Evolutionary conservation across 2,113 vertebrate genomes (phyloP).

Genomic region (Salvator merianae): DNA sequence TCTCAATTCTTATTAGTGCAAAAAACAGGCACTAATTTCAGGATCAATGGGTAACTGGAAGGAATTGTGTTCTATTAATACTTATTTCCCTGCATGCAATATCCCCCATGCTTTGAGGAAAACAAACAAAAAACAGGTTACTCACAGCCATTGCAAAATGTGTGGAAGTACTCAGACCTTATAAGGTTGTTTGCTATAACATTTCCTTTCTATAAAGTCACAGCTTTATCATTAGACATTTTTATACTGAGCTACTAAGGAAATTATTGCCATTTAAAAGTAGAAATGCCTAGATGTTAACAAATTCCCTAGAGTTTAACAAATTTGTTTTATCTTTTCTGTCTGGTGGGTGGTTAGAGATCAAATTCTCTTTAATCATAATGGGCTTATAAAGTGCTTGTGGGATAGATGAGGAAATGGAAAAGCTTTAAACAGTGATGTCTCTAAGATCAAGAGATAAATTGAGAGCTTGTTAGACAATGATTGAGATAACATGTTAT

Average conservation of each 20-base stretch:
- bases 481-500: slow-evolving; percentile 59
- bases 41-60: not conserved
- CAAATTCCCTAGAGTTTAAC: slow-evolving; percentile 48
- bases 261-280: slow-evolving; percentile 49
- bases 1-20: not conserved
- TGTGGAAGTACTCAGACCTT: not conserved
- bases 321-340: slow-evolving; percentile 61
- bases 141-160: not conserved
- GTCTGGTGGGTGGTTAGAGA: slow-evolving; percentile 54
- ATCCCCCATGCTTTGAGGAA: not conserved
- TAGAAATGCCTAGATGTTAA: not conserved
- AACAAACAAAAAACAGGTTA: not conserved
- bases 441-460: slow-evolving; percentile 61
- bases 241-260: slow-evolving; percentile 58
- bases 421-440: slow-evolving; percentile 53
- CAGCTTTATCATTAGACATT: slow-evolving; percentile 40
- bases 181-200: not conserved
- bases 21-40: not conserved
- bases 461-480: slow-evolving; percentile 47
- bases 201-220: slow-evolving; percentile 15
- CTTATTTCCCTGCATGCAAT: not conserved
- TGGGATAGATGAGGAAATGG: slow-evolving; percentile 48
- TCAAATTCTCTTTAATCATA: slow-evolving; percentile 64
- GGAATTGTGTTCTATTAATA: not conserved
- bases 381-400: slow-evolving; percentile 68